A percentile compares a stretch with the other conserved stretches of the same genome.
These are phyloP conservation scores for Morone chrysops DNA, from an alignment of 2,113 vertebrate species.

Conservation along the genomic window DNA sequence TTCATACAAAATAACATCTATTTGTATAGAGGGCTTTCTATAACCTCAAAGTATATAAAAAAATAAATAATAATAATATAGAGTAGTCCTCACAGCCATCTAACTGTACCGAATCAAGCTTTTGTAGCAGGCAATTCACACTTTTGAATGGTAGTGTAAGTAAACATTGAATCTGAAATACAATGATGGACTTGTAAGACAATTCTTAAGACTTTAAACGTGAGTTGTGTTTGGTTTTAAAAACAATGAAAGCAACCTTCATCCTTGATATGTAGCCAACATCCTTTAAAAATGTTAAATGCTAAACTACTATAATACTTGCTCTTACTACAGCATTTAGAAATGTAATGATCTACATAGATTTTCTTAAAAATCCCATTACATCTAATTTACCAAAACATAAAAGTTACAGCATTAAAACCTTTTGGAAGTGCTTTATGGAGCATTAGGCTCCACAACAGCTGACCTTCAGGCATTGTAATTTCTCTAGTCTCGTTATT, in stretches of 20 bases:
- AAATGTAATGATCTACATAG: neutral
- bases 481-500: neutral
- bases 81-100: neutral
- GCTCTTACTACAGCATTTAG: neutral
- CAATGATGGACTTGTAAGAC: neutral
- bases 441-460: neutral
- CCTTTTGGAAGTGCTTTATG: neutral
- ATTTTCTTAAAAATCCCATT: neutral
- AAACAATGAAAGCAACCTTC: neutral
- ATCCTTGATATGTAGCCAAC: constrained; percentile 1
- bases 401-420: constrained; percentile 1
- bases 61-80: neutral
- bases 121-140: too few species aligned
- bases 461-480: constrained; percentile 17
- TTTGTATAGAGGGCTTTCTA: neutral
- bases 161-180: neutral
- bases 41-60: neutral
- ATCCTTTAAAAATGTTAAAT: constrained; percentile 3
- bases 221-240: neutral
- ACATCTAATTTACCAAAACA: neutral
- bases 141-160: neutral
- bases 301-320: too few species aligned
- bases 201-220: neutral
- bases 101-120: neutral
- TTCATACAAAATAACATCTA: neutral